phyloP scores from a whole-genome alignment of 1,140 invertebrate genomes.

The Macrobrachium nipponense region DNA sequence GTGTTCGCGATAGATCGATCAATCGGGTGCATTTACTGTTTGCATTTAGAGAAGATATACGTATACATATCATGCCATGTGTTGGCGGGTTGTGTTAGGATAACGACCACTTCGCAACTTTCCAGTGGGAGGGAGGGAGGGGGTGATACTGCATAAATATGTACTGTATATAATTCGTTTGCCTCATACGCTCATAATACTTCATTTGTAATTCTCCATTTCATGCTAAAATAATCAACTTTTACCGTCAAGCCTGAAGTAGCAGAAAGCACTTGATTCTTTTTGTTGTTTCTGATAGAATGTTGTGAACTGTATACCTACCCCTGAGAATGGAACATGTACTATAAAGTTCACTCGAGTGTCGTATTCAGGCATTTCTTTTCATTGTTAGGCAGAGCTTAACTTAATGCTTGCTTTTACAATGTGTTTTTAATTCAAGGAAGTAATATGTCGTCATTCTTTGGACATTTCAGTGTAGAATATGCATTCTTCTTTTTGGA shows the following conservation, averaged over 20 bases:
- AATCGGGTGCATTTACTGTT: background rate
- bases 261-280: background rate
- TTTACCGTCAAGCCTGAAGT: background rate
- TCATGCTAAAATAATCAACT: conserved; percentile 12
- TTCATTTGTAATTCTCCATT: conserved; percentile 40
- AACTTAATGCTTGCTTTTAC: no score
- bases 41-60: conserved; percentile 28
- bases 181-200: conserved; percentile 29
- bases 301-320: no score
- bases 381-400: no score
- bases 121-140: no score
- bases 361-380: no score
- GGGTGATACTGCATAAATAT: conserved; percentile 5
- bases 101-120: background rate
- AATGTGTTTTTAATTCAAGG: no score
- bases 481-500: no score
- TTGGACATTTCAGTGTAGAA: no score
- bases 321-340: no score
- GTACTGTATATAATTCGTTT: conserved; percentile 31
- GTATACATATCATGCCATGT: conserved; percentile 36
- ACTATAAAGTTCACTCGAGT: background rate
- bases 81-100: conserved; percentile 28
- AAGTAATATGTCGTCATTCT: no score
- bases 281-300: background rate
- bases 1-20: background rate